Evolutionary conservation across 1,140 invertebrate genomes (phyloP), one percentile per base, ranked within the genome.

Genomic region (Cherax destructor): DNA sequence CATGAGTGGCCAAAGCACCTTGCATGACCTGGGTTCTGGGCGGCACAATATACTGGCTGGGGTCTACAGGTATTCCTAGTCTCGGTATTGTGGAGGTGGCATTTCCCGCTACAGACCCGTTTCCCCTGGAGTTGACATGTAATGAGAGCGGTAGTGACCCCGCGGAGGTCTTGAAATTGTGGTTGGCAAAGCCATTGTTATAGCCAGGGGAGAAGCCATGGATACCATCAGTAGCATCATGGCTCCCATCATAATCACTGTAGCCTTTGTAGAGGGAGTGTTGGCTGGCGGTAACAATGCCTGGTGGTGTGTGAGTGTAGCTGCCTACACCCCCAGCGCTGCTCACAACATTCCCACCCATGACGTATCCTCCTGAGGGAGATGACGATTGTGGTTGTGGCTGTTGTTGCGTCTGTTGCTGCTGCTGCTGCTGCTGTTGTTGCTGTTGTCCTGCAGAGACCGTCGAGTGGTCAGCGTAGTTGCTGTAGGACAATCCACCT

Each of bases 31-130:
- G 91, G 50, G 91, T 93, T 30, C 92, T 85, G n/a, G 92, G 92
- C 47, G 92, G 91, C 87, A 93, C 88, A 18, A 93, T 93, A 61
- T 93, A 93, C 84, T 93, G 92, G 78, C 92, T 93, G 24, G 90
- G 92, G 65, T 93, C 92, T 7, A 92, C 92, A 10, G 92, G 92
- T 61, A 93, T 92, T 18, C 92, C 92, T 24, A 93, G 77, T 61
- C 92, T 78, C 11, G 91, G 86, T 4, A 90, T 83, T n/a, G 84
- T 90, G 65, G 87, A 80, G 50, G 83, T 89, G 59, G 72, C 21
- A 47, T 78, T 87, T n/a, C 84, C 91, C 16, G 65, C 52, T 11
- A 84, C 56, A 52, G 30, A 81, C 5, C 86, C 91, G 65, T 88
- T 88, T 49, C 91, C 83, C 56, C 86, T 88, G 16, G 86, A 79